Base-by-base conservation (phyloP, 1,140 invertebrate genomes). In the Drusus annulatus region DNA sequence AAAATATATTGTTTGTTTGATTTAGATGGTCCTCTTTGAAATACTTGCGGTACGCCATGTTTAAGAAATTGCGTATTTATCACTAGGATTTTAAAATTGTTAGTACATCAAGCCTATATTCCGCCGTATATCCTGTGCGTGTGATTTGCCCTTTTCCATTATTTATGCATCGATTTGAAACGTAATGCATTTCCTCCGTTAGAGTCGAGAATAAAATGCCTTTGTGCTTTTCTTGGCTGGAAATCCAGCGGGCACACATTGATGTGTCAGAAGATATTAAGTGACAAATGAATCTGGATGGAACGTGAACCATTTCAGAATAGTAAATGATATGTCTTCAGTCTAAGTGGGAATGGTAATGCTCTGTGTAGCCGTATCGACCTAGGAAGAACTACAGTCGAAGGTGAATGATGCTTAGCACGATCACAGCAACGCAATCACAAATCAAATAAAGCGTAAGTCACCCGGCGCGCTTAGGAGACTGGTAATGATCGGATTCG, bases 181-280 rank as follows among this genome's bases (percentile, higher is more conserved):
- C 21, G 63, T 68, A 21, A 1, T 68, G 28, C 3, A 31, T 8
- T 36, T 45, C 15, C 28, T 36, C 16, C 63, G n/a, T 36, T 68
- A 36, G 63, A 36, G 13, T 19, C 19, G 63, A 36, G 36, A 45
- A 45, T 45, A 45, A 19, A 4, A 17, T 19, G 56, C 56, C 19
- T 60, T 60, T 19, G 17, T 19, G 56, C 10, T 15, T 60, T 60
- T 7, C 13, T 60, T 60, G 17, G 63, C n/a, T 10, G 63, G 31
- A 68, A 68, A 17, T 31, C 23, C 56, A 60, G 56, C 16, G 31
- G 8, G 63, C 63, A 36, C 28, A 36, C 28, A 31, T 31, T 31
- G 63, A 68, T 68, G 63, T 68, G 63, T 68, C 63, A 31, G 7
- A 16, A 36, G 63, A 68, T 68, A 36, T 25, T 68, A 50, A 36